Evolutionary conservation across 2,113 vertebrate species (phyloP).

Genomic region (Malaclemys terrapin): DNA sequence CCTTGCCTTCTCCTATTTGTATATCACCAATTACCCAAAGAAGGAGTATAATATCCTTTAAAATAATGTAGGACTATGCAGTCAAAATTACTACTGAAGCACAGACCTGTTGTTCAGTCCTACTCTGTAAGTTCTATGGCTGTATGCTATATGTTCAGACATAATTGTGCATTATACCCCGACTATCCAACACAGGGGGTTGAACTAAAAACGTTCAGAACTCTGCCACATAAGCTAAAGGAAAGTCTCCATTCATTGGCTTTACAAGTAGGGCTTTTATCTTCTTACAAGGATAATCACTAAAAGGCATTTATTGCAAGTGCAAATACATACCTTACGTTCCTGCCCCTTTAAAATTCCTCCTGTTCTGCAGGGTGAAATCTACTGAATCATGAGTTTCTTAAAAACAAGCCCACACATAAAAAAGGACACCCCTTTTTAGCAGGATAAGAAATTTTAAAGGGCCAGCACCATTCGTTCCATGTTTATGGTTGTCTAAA

Average conservation of each 20-base stretch:
- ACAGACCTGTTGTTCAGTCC: background rate
- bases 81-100: background rate
- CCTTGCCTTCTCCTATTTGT: background rate
- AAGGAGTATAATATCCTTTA: background rate
- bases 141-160: background rate
- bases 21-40: background rate
- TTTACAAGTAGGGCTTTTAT: background rate
- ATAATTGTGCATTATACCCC: background rate
- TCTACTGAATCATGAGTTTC: background rate
- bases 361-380: background rate
- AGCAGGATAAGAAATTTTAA: background rate
- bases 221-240: background rate
- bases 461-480: background rate
- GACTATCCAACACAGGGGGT: background rate
- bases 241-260: background rate
- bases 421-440: rapidly evolving
- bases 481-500: slow-evolving; percentile 12
- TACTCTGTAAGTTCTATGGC: background rate
- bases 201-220: background rate
- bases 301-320: background rate
- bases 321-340: background rate
- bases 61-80: background rate
- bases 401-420: background rate
- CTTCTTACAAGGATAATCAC: background rate
- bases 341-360: background rate